phyloP scores from a whole-genome alignment of 2,113 vertebrate genomes.

The Varanus salvator region DNA sequence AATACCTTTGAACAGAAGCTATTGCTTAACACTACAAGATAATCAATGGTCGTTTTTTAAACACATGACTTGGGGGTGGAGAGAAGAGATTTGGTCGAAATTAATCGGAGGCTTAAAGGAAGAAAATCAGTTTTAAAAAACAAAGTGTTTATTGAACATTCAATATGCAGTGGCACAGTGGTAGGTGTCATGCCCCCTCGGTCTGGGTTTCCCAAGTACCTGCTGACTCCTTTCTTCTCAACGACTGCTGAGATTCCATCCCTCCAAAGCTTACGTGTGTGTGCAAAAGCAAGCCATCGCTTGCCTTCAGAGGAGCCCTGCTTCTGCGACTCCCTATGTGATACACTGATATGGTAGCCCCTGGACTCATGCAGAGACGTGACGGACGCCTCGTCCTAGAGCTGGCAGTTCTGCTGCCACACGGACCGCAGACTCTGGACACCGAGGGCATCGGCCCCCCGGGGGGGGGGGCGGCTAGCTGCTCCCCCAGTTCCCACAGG shows the following conservation, averaged over 20 bases:
- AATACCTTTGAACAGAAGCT: constrained; percentile 14
- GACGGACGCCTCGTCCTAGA: not conserved
- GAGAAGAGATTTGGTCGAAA: constrained; percentile 58
- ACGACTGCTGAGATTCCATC: not conserved
- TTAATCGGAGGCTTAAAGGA: constrained; percentile 49
- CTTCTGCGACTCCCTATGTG: no score
- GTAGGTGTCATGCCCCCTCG: constrained; percentile 6
- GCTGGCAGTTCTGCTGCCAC: not conserved
- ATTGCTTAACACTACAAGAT: constrained; percentile 22
- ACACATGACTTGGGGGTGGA: constrained; percentile 45
- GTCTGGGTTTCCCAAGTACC: constrained; percentile 69
- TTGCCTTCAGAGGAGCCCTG: not conserved
- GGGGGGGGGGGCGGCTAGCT: not conserved
- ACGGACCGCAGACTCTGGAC: not conserved
- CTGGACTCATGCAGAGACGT: not conserved
- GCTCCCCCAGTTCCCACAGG: not conserved
- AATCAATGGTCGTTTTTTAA: constrained; percentile 43
- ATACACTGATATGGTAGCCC: not conserved
- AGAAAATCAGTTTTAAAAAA: constrained; percentile 33
- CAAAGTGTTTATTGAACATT: constrained; percentile 52
- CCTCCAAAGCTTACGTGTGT: not conserved
- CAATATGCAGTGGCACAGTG: constrained; percentile 34
- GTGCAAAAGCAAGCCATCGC: not conserved
- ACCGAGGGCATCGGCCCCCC: not conserved
- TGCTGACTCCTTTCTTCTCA: constrained; percentile 72